Base-by-base conservation (phyloP, 2,797 vertebrate species). In the Myotis daubentonii region DNA sequence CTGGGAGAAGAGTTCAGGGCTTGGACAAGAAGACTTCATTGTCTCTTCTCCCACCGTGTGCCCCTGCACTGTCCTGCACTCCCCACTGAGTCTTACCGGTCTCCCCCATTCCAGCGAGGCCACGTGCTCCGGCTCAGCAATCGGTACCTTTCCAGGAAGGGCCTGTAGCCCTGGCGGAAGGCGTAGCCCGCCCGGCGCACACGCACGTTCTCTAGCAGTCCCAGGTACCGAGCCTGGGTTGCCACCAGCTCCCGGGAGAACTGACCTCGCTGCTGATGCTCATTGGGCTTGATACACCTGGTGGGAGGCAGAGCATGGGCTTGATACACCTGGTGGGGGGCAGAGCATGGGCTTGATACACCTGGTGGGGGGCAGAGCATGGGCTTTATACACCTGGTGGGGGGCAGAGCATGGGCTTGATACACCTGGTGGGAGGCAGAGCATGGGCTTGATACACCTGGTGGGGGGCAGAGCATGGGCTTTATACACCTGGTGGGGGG, bases 221-320 rank as follows among this genome's bases (percentile, higher is more conserved):
- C 98, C 89, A 99, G 97, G 97, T 99, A 99, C 16, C 96, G 97
- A 1, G 91, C 51, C 96, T 99, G 98, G 0, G 68, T 86, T 57
- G 94, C 97, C 85, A 98, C 98, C 96, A 99, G 95, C 44, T 92
- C 96, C 0, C 97, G 97, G 0, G 95, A 97, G 97, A 99, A 99
- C 62, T 95, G 78, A 55, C 95, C 95, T 0, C 57, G 89, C 0
- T 96, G 78, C 66, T 99, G 98, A 72, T 92, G 96, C 47, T 98
- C 97, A 0, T 99, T 99, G 96, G 98, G 98, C 68, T 99, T 99
- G 96, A 99, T 98, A 94, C 98, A 99, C 97, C 98, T 99, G 72
- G 16, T 30, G 5, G 20, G 6, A 0, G 47, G 70, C 1, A 7
- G 10, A 22, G 16, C 28, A 51, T n/a, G n/a, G n/a, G n/a, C n/a